Percentiles rank a stretch among this genome's conserved stretches.
phyloP scores from a whole-genome alignment of 2,113 vertebrate species.

The Catagonus wagneri region DNA sequence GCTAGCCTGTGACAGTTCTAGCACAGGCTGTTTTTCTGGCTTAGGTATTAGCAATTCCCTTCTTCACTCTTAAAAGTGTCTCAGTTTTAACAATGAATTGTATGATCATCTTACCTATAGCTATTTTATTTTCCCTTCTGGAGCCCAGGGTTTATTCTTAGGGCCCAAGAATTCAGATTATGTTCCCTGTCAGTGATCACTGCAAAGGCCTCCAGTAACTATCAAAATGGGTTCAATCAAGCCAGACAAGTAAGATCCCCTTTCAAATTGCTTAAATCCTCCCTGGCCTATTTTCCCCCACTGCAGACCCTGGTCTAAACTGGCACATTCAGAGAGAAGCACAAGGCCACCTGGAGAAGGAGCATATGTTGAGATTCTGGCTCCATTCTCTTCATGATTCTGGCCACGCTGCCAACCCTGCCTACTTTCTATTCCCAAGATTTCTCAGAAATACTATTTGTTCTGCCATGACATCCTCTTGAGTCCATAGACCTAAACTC shows the following conservation, averaged over 20 bases:
- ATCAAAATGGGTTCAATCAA: conserved; percentile 1
- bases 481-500: not conserved
- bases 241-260: not conserved
- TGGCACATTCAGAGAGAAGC: not conserved
- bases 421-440: not conserved
- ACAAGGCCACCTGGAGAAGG: not conserved
- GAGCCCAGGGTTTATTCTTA: not conserved
- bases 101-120: not conserved
- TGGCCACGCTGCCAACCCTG: not conserved
- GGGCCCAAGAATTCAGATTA: not conserved
- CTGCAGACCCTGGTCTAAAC: not conserved
- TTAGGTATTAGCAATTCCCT: conserved; percentile 33
- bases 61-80: not conserved
- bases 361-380: not conserved
- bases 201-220: not conserved
- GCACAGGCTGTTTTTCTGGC: not conserved
- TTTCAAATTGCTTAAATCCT: not conserved
- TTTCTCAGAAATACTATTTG: not conserved
- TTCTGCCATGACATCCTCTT: not conserved
- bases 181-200: not conserved
- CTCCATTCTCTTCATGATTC: not conserved
- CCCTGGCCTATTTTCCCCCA: not conserved
- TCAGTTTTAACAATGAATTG: conserved; percentile 33
- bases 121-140: conserved; percentile 26
- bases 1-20: not conserved